Evolutionary conservation across 2,888 invertebrate genomes (phyloP), one percentile per base, ranked within the genome.

Genomic region (Thelaira solivaga): DNA sequence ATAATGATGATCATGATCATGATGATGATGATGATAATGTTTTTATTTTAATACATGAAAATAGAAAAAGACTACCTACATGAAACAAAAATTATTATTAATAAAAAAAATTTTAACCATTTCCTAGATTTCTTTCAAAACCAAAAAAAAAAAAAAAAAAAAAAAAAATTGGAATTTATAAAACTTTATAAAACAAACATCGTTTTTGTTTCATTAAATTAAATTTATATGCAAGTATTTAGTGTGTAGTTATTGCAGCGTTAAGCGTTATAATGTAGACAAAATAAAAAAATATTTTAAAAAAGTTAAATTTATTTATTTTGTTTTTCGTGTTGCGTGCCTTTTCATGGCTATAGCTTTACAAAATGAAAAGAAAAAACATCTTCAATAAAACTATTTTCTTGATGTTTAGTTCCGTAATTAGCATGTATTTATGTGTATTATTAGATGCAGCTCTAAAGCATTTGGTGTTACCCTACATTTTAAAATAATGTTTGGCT

Each of bases 101-200:
- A 20, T 39, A 62, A 68, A 55, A 71, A 61, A 43, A 11, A 20
- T 24, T 20, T 51, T 24, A 67, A 74, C 57, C 53, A 74, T 74
- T 78, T 78, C 78, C 78, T 78, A 65, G 59, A 55, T 61, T 39
- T 65, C 47, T 61, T 53, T 16, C 47, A 62, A 67, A 61, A 47
- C 41, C n/a, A 47, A 53, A n/a, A n/a, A n/a, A n/a, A n/a, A n/a
- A n/a, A n/a, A n/a, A n/a, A n/a, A n/a, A n/a, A n/a, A n/a, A n/a
- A n/a, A n/a, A n/a, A n/a, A n/a, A n/a, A n/a, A n/a, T n/a, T n/a
- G n/a, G n/a, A n/a, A n/a, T n/a, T n/a, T n/a, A n/a, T n/a, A n/a
- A n/a, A n/a, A n/a, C n/a, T n/a, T n/a, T n/a, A n/a, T n/a, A n/a
- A n/a, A n/a, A n/a, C n/a, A n/a, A n/a, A n/a, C n/a, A n/a, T n/a